Conservation (phyloP, 2,888 invertebrate species). For the Scaptomyza tumidula region DNA sequence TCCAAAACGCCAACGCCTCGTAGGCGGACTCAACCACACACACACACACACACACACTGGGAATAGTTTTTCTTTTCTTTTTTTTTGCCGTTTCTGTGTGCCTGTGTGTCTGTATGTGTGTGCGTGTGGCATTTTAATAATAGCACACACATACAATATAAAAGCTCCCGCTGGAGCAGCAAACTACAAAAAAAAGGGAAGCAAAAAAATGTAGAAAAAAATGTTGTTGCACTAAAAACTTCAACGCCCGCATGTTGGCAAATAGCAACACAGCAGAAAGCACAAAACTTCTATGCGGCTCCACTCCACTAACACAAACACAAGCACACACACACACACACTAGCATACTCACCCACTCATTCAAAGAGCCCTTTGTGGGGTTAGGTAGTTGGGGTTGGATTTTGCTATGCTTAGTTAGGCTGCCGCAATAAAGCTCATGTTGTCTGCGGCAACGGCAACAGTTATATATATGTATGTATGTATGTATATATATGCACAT, state of each 20-base stretch:
- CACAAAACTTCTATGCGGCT: constrained; percentile 69
- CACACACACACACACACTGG: constrained; percentile 18
- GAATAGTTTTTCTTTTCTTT: constrained; percentile 48
- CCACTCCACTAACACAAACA: constrained; percentile 36
- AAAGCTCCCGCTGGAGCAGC: constrained; percentile 76
- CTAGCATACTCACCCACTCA: constrained; percentile 10
- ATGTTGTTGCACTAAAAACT: constrained; percentile 78
- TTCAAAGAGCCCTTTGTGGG: constrained; percentile 38
- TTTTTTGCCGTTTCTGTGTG: constrained; percentile 30
- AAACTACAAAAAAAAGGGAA: constrained; percentile 18
- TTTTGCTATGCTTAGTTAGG: constrained; percentile 31
- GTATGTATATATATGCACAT: neutral
- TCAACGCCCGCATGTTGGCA: constrained; percentile 72
- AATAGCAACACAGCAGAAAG: constrained; percentile 70
- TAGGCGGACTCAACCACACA: constrained; percentile 46
- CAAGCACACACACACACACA: constrained; percentile 11
- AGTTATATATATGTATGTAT: constrained; percentile 49
- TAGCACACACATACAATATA: constrained; percentile 62
- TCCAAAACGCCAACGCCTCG: constrained; percentile 74
- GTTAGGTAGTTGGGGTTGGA: constrained; percentile 7
- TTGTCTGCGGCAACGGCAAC: constrained; percentile 75
- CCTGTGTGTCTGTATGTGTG: constrained; percentile 24
- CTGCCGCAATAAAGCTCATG: constrained; percentile 79
- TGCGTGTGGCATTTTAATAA: constrained; percentile 69
- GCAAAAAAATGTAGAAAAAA: constrained; percentile 57